Evolutionary conservation across 2,797 vertebrate species (phyloP).

Genomic region (Micrastur ruficollis): DNA sequence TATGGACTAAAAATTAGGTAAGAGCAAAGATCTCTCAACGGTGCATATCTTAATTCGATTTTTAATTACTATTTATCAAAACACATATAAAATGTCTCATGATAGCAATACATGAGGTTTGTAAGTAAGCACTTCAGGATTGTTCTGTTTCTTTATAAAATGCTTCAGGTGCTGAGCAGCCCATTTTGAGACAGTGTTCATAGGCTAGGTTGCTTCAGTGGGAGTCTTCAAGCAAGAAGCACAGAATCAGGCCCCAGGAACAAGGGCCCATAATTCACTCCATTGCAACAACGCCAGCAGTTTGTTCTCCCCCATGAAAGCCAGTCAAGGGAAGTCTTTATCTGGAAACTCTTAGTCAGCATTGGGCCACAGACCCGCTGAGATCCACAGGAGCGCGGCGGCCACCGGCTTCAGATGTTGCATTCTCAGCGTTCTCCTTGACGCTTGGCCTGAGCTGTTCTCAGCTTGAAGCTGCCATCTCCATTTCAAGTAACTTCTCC

Average conservation of each 20-base stretch:
- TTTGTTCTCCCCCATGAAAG: background rate
- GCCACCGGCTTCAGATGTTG: background rate
- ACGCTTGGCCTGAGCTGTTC: rapidly evolving
- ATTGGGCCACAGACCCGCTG: rapidly evolving
- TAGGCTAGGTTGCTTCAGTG: background rate
- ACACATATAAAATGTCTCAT: rapidly evolving
- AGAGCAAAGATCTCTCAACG: background rate
- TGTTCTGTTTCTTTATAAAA: background rate
- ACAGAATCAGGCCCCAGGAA: background rate
- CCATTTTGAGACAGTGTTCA: rapidly evolving
- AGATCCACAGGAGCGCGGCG: rapidly evolving
- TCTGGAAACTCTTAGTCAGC: background rate
- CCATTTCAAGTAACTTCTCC: background rate
- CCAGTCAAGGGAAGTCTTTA: background rate
- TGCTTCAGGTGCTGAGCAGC: background rate
- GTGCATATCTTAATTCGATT: background rate
- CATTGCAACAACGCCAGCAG: background rate
- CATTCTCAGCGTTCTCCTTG: background rate
- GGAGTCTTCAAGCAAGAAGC: background rate
- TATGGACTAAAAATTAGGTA: background rate
- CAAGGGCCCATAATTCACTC: rapidly evolving
- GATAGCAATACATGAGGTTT: rapidly evolving
- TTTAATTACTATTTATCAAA: background rate
- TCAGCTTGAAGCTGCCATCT: background rate
- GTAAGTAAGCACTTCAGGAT: background rate